phyloP scores from a whole-genome alignment of 2,797 vertebrate species.

The Clarias laeviceps region DNA sequence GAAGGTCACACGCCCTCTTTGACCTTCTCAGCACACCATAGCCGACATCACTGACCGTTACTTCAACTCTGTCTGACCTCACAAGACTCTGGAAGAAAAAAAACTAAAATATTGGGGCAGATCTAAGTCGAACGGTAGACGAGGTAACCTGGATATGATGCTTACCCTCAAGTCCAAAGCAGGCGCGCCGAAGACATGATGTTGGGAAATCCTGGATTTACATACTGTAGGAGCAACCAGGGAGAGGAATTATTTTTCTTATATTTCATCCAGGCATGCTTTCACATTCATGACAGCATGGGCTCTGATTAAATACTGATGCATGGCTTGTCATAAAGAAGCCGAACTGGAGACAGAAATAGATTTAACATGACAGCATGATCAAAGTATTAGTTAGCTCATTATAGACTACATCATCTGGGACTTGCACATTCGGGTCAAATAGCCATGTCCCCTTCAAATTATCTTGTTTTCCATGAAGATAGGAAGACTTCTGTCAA shows the following conservation, averaged over 20 bases:
- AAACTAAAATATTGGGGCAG: constrained; percentile 23
- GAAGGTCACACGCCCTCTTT: constrained; percentile 63
- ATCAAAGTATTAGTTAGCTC: constrained; percentile 52
- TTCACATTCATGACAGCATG: constrained; percentile 6
- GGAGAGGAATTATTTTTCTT: constrained; percentile 32
- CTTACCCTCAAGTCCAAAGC: not conserved
- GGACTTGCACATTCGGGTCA: not conserved
- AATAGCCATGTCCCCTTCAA: not conserved
- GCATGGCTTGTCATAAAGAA: not conserved
- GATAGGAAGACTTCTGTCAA: not conserved
- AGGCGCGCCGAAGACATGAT: not conserved
- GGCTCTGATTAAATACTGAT: constrained; percentile 58
- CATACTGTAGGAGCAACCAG: not conserved
- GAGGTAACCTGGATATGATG: not conserved
- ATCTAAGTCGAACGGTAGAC: constrained; percentile 28
- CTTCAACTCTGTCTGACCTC: constrained; percentile 63
- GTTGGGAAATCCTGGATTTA: not conserved
- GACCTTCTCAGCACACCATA: constrained; percentile 64
- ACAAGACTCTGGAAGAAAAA: constrained; percentile 27
- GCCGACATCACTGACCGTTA: constrained; percentile 65
- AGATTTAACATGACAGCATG: constrained; percentile 35
- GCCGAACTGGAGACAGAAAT: not conserved
- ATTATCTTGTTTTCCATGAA: not conserved
- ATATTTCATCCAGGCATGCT: constrained; percentile 44
- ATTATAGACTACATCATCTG: constrained; percentile 38